phyloP scores from a whole-genome alignment of 2,113 vertebrate genomes.

The Pollimyrus isidori region DNA sequence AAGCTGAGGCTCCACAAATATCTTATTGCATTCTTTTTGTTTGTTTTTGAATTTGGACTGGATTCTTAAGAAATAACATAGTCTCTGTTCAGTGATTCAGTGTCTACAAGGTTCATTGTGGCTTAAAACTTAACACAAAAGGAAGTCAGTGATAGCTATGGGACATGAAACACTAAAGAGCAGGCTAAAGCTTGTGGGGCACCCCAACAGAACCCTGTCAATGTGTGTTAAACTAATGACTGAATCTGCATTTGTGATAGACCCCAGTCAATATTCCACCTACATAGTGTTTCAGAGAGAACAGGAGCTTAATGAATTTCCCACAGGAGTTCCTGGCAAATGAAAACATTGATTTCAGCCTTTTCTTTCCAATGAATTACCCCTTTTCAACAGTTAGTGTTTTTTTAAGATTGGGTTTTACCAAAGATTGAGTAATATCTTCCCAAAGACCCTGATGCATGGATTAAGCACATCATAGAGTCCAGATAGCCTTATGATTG shows the following conservation, averaged over 20 bases:
- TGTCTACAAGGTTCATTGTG: neutral
- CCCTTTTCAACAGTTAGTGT: conserved; percentile 17
- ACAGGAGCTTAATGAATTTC: conserved; percentile 16
- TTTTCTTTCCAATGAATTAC: conserved; percentile 34
- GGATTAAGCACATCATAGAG: neutral
- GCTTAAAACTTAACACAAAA: neutral
- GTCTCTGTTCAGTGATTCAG: neutral
- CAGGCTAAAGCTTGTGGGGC: too few species aligned
- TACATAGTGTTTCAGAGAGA: conserved; percentile 28
- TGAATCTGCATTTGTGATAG: conserved; percentile 20
- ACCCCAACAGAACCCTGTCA: neutral
- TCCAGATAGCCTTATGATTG: neutral
- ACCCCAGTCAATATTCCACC: conserved; percentile 34
- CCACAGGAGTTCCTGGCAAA: conserved; percentile 18
- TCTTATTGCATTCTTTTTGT: neutral
- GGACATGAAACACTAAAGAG: neutral
- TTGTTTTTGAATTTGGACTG: neutral
- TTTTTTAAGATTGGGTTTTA: conserved; percentile 13
- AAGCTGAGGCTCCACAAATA: conserved; percentile 27
- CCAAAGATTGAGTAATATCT: conserved; percentile 15
- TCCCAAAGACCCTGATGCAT: neutral
- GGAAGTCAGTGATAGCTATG: neutral
- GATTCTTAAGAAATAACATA: conserved; percentile 19
- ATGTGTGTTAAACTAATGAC: conserved; percentile 26
- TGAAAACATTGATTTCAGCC: conserved; percentile 30